Percentiles rank a stretch among this genome's conserved stretches.
Evolutionary conservation across 2,113 vertebrate genomes (phyloP).

Genomic region (Puma concolor): DNA sequence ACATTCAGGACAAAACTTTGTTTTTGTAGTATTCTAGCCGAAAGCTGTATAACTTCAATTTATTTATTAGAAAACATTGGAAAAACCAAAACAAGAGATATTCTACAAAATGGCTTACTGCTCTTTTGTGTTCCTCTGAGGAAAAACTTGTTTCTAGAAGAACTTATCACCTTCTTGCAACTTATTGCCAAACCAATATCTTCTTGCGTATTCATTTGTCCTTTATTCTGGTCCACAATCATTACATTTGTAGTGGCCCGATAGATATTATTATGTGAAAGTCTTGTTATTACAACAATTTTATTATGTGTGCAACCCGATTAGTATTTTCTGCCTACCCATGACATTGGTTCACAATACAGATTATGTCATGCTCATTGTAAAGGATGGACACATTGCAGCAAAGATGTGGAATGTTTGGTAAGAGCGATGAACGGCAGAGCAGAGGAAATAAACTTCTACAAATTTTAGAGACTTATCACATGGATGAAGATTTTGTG

Average conservation of each 20-base stretch:
- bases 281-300: not conserved
- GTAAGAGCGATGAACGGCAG: not conserved
- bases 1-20: not conserved
- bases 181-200: not conserved
- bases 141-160: not conserved
- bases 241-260: not conserved
- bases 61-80: not conserved
- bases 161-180: not conserved
- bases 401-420: not conserved
- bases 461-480: not conserved
- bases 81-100: not conserved
- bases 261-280: not conserved
- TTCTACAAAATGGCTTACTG: not conserved
- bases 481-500: not conserved
- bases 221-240: not conserved
- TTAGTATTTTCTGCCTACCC: not conserved
- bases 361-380: not conserved
- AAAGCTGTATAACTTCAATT: not conserved
- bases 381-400: not conserved
- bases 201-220: not conserved
- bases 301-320: not conserved
- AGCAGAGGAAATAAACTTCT: not conserved
- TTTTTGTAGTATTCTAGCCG: not conserved
- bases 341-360: not conserved
- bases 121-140: not conserved